A percentile compares a stretch with the other conserved stretches of the same genome.
These are phyloP conservation scores for Spheniscus humboldti DNA, from an alignment of 2,797 vertebrate species.

Conservation along the genomic window DNA sequence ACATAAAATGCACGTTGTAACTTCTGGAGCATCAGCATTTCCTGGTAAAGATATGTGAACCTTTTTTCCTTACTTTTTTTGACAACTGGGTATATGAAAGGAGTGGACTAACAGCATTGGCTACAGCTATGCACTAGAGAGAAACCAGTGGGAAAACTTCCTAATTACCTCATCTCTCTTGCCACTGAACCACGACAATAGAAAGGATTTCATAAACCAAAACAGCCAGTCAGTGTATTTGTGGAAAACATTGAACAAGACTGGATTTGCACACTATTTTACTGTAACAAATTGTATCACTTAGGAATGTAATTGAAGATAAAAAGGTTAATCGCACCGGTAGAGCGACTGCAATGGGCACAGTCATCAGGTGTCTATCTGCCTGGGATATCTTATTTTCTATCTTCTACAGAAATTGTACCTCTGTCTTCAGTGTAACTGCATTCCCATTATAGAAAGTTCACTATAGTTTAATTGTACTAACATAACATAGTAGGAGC, in stretches of 20 bases:
- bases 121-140: neutral
- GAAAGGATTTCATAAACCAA: neutral
- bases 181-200: neutral
- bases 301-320: constrained; percentile 26
- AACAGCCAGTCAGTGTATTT: neutral
- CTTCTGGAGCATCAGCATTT: constrained; percentile 27
- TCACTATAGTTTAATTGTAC: neutral
- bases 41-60: neutral
- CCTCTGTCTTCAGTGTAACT: neutral
- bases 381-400: neutral
- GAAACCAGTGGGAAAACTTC: neutral
- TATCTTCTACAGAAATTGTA: neutral
- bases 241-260: constrained; percentile 17
- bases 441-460: neutral
- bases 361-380: neutral
- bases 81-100: neutral
- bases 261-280: constrained; percentile 31
- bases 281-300: constrained; percentile 30
- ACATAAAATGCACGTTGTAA: constrained; percentile 44
- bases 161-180: constrained; percentile 6
- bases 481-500: neutral
- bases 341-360: neutral
- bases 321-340: constrained; percentile 11
- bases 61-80: neutral
- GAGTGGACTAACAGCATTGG: neutral